Evolutionary conservation across 2,888 invertebrate genomes (phyloP).

Genomic region (Catotricha subobsoleta): DNA sequence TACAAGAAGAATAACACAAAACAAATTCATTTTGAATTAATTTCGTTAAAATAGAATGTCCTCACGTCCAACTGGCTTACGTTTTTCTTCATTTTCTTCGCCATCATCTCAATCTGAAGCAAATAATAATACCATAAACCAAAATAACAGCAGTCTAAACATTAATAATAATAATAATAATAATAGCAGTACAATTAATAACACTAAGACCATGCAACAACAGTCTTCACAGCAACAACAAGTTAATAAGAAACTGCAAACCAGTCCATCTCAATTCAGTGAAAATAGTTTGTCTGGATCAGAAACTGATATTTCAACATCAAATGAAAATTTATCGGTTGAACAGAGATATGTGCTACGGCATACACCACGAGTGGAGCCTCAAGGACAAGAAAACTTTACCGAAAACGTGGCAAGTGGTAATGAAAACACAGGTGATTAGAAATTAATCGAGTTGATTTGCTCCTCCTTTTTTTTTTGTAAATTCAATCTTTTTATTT

Average conservation of each 20-base stretch:
- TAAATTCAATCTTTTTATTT: neutral
- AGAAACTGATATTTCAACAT: constrained; percentile 79
- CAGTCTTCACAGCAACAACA: constrained; percentile 2
- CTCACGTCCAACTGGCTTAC: constrained; percentile 14
- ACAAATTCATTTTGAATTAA: too few species aligned
- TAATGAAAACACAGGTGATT: constrained; percentile 13
- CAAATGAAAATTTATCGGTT: constrained; percentile 72
- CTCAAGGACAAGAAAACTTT: constrained; percentile 77
- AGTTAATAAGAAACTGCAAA: constrained; percentile 6
- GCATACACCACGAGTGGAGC: constrained; percentile 54
- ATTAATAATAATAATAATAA: constrained; percentile 7
- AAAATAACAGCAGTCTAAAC: constrained; percentile 6
- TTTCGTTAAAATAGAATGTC: constrained; percentile 15
- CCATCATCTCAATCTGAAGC: constrained; percentile 5
- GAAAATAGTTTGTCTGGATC: constrained; percentile 47
- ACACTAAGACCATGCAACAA: neutral
- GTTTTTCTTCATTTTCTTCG: constrained; percentile 14
- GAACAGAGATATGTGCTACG: constrained; percentile 70
- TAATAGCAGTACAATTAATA: constrained; percentile 8
- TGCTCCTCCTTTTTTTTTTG: neutral
- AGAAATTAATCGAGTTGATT: neutral
- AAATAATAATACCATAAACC: neutral
- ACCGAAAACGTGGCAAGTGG: constrained; percentile 25
- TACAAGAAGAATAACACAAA: too few species aligned
- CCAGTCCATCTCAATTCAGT: constrained; percentile 1